Evolutionary conservation across 2,888 invertebrate species (phyloP), one percentile per base, ranked within the genome.

Genomic region (Eupithecia tripunctaria): DNA sequence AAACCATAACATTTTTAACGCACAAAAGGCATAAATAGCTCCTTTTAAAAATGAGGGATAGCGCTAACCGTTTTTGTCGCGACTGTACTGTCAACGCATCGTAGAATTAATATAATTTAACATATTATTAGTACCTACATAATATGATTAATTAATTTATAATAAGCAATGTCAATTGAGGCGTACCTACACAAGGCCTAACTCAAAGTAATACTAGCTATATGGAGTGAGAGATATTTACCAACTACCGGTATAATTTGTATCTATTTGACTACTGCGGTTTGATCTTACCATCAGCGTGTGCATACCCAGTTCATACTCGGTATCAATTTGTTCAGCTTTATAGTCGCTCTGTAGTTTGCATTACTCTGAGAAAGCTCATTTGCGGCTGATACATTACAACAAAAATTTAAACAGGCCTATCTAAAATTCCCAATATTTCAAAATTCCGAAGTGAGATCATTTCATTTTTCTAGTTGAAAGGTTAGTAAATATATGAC

Each of bases 111-210:
- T 83, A 84, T 83, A 83, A 56, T 56, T 81, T 88, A 89, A 86
- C 85, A 88, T n/a, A n/a, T n/a, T n/a, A n/a, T 87, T 75, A 75
- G 65, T 74, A 71, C n/a, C 21, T 51, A 51, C 51, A 25, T 14
- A 25, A 25, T 56, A 56, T 56, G 25, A n/a, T 68, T 75, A 69
- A 90, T 90, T 90, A 91, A 88, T 89, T 88, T 86, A 82, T 85
- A 74, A 71, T 86, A 90, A 91, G 89, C 87, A 86, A 89, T 89
- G 92, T 93, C 93, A 93, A 92, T 91, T 92, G 88, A 87, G 83
- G 85, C 84, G 86, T 86, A 86, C 84, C 86, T 86, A 86, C 83
- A 85, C 80, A 72, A 67, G 79, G 82, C 32, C n/a, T 32, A 81
- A 79, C n/a, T 83, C 82, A 84, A 82, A 85, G 78, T 78, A 75